Evolutionary conservation across 2,797 vertebrate genomes (phyloP).

Genomic region (Channallabes apus): DNA sequence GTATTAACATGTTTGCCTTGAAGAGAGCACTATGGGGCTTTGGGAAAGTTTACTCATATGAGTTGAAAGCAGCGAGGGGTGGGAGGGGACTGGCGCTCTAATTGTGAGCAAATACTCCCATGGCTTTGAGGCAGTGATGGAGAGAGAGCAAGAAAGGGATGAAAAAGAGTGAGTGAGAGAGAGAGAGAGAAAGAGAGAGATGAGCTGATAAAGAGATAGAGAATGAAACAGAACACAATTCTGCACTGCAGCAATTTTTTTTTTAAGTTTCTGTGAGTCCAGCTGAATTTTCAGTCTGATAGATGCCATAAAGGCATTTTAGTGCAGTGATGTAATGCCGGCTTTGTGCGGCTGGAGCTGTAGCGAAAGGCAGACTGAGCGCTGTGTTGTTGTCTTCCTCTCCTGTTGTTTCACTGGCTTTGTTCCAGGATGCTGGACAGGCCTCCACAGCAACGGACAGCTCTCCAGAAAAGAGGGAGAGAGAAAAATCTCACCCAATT

Average conservation of each 20-base stretch:
- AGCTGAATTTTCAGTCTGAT: constrained; percentile 40
- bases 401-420: constrained; percentile 79
- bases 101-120: constrained; percentile 60
- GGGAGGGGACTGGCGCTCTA: constrained; percentile 51
- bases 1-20: constrained; percentile 60
- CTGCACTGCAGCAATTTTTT: constrained; percentile 31
- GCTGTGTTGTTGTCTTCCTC: constrained; percentile 81
- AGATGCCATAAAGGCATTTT: constrained; percentile 73
- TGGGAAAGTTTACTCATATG: constrained; percentile 62
- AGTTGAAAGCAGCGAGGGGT: constrained; percentile 57
- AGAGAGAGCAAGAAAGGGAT: constrained; percentile 16
- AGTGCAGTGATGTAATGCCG: constrained; percentile 87
- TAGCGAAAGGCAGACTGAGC: constrained; percentile 80
- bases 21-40: constrained; percentile 62
- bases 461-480: constrained; percentile 44
- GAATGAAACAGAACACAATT: constrained; percentile 11
- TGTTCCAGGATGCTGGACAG: constrained; percentile 82
- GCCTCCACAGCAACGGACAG: constrained; percentile 76
- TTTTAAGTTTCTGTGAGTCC: constrained; percentile 31
- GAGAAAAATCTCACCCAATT: constrained; percentile 64
- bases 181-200: constrained; percentile 46
- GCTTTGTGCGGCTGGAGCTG: constrained; percentile 85
- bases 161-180: constrained; percentile 29
- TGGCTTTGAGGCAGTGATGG: constrained; percentile 55
- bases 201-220: constrained; percentile 7